Conservation (phyloP, 2,797 vertebrate species). For the Chaetodon trifasciatus region DNA sequence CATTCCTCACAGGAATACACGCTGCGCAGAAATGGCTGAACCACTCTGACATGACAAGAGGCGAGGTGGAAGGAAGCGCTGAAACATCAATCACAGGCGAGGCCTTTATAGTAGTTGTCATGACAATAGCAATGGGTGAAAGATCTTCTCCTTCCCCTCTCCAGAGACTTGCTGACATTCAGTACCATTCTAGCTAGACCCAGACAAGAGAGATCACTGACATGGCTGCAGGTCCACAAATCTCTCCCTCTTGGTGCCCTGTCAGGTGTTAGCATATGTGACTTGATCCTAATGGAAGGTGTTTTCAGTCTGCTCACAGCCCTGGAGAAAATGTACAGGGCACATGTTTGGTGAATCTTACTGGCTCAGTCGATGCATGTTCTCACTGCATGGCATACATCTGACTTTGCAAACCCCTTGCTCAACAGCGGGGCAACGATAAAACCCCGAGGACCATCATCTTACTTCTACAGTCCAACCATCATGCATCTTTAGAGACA, state of each 20-base stretch:
- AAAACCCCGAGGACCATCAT: conserved; percentile 7
- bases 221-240: conserved; percentile 24
- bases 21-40: conserved; percentile 37
- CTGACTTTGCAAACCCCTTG: conserved; percentile 37
- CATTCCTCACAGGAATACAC: conserved; percentile 46
- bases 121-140: conserved; percentile 55
- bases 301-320: conserved; percentile 29
- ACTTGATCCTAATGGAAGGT: conserved; percentile 18
- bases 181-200: conserved; percentile 24
- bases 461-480: conserved; percentile 32
- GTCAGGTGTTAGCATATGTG: neutral
- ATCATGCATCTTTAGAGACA: conserved; percentile 25
- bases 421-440: conserved; percentile 10
- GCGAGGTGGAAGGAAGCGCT: conserved; percentile 17
- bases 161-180: conserved; percentile 61
- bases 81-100: conserved; percentile 53
- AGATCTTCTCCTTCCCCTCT: conserved; percentile 39
- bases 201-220: conserved; percentile 8
- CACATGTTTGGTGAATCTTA: conserved; percentile 40
- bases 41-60: conserved; percentile 51
- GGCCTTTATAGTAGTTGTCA: conserved; percentile 62
- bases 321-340: neutral
- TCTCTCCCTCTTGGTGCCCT: neutral
- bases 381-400: conserved; percentile 5
- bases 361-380: conserved; percentile 15